Percentiles rank a stretch among this genome's conserved stretches.
Evolutionary conservation across 1,140 invertebrate species (phyloP).

Genomic region (Calephelis nemesis): DNA sequence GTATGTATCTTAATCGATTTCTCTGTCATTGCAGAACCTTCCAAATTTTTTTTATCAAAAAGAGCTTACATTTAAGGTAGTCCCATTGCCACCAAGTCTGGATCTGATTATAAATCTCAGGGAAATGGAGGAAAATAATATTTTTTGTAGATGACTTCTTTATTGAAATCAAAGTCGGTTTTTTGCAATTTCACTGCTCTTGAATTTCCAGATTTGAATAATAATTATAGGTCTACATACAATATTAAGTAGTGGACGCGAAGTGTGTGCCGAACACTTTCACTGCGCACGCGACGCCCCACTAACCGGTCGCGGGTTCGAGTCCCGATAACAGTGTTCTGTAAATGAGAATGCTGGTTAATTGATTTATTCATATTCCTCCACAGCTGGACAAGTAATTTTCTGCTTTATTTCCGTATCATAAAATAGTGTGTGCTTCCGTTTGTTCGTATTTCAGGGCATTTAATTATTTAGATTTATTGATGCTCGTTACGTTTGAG

Average conservation of each 20-base stretch:
- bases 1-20: too few species aligned
- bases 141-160: too few species aligned
- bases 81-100: too few species aligned
- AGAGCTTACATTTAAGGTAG: background rate
- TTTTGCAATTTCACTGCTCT: background rate
- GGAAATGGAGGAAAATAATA: too few species aligned
- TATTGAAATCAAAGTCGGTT: background rate
- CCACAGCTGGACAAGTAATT: background rate
- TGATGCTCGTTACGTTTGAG: background rate
- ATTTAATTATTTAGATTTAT: slow-evolving; percentile 3
- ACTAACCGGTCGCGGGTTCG: slow-evolving; percentile 53
- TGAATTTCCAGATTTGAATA: background rate
- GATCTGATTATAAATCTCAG: too few species aligned
- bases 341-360: slow-evolving; percentile 62
- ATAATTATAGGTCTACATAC: slow-evolving; percentile 32
- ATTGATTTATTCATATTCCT: slow-evolving; percentile 52
- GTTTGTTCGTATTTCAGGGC: background rate
- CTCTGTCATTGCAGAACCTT: too few species aligned
- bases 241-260: slow-evolving; percentile 30
- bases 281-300: slow-evolving; percentile 53
- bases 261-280: slow-evolving; percentile 51
- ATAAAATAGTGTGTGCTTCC: slow-evolving; percentile 1
- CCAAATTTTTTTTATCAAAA: too few species aligned
- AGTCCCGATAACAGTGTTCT: slow-evolving; percentile 62
- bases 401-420: slow-evolving; percentile 9